These are phyloP conservation scores for Campaea margaritaria DNA, from an alignment of 2,888 invertebrate genomes.

Conservation along the genomic window DNA sequence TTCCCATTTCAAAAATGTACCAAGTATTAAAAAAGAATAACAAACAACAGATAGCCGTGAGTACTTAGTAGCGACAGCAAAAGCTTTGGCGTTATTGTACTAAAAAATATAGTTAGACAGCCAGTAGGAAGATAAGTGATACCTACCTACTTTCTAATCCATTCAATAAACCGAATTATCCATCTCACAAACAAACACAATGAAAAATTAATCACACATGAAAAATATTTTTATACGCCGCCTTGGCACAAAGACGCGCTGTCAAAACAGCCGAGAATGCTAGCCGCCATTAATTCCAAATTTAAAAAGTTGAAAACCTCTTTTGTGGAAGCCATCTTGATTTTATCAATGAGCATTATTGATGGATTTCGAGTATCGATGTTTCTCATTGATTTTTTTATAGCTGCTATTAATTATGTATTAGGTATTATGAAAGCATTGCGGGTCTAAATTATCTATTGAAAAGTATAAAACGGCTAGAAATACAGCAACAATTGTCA, in stretches of 20 bases:
- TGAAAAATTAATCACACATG: conserved; percentile 59
- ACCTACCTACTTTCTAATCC: conserved; percentile 28
- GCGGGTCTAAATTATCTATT: no score
- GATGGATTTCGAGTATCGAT: conserved; percentile 49
- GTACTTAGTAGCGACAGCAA: no score
- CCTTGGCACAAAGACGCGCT: conserved; percentile 55
- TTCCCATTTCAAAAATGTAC: no score
- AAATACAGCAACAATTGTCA: no score
- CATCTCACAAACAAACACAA: conserved; percentile 31
- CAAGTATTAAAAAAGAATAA: background rate
- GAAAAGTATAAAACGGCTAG: no score
- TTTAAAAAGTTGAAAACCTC: conserved; percentile 39
- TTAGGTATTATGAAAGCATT: background rate
- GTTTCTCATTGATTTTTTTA: conserved; percentile 1
- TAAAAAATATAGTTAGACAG: background rate
- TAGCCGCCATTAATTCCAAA: conserved; percentile 58
- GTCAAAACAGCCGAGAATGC: conserved; percentile 56
- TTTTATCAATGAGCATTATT: conserved; percentile 69
- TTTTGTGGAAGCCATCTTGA: conserved; percentile 55
- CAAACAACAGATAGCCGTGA: no score
- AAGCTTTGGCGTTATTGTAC: background rate
- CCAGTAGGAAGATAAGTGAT: conserved; percentile 1
- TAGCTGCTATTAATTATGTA: background rate
- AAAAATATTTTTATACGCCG: conserved; percentile 47
- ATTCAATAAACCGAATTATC: conserved; percentile 31